Evolutionary conservation across 2,888 invertebrate species (phyloP).

Genomic region (Polydrusus pterygomalis): DNA sequence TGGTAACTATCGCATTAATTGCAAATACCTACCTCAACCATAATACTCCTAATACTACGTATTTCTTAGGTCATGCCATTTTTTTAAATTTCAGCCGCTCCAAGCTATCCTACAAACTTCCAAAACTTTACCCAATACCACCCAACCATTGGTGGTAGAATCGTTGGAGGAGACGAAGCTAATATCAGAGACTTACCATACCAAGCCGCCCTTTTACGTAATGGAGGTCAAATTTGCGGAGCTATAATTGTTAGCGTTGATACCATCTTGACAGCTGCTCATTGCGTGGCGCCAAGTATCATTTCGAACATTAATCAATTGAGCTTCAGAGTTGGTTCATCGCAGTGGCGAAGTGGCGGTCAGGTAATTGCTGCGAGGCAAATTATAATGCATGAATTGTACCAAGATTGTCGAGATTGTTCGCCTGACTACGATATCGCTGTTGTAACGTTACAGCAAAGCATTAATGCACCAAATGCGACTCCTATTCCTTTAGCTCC

Average conservation of each 20-base stretch:
- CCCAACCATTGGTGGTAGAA: slow-evolving; percentile 71
- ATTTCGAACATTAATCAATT: slow-evolving; percentile 30
- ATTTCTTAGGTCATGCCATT: too few species aligned
- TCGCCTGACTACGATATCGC: slow-evolving; percentile 40
- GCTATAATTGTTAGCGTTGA: slow-evolving; percentile 72
- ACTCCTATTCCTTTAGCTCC: not conserved
- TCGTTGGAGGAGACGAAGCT: slow-evolving; percentile 30
- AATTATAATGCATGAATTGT: slow-evolving; percentile 21
- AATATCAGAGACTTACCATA: slow-evolving; percentile 61
- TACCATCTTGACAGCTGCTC: slow-evolving; percentile 74
- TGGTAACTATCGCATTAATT: too few species aligned
- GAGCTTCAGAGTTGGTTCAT: slow-evolving; percentile 39
- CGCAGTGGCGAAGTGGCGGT: slow-evolving; percentile 32
- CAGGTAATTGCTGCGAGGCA: slow-evolving; percentile 17
- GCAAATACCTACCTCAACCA: too few species aligned
- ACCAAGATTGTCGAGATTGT: slow-evolving; percentile 21
- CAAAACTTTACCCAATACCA: slow-evolving; percentile 63
- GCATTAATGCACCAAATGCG: slow-evolving; percentile 17
- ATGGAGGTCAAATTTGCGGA: slow-evolving; percentile 73
- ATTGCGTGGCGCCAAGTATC: slow-evolving; percentile 66
- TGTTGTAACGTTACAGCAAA: slow-evolving; percentile 19
- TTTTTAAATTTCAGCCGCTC: slow-evolving; percentile 32
- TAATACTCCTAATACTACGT: too few species aligned
- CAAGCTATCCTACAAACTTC: slow-evolving; percentile 6
- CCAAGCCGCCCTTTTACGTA: slow-evolving; percentile 73